These are phyloP conservation scores for Argyresthia goedartella DNA, from an alignment of 2,888 invertebrate species.

Conservation along the genomic window DNA sequence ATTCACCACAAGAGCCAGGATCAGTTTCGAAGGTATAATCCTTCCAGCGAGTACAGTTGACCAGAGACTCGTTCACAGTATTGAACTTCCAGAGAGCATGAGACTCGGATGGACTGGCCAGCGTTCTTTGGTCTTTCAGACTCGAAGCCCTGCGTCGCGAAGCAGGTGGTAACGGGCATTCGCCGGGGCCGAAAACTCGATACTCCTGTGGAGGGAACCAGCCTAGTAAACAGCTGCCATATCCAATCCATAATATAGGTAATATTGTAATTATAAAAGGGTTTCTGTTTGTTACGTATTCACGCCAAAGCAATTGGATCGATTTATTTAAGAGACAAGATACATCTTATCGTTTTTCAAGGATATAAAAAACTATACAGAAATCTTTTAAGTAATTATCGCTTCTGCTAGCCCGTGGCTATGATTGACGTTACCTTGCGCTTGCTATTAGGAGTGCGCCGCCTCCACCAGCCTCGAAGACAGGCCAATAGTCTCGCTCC, in stretches of 20 bases:
- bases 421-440: conserved; percentile 25
- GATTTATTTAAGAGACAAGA: too few species aligned
- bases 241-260: too few species aligned
- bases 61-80: conserved; percentile 49
- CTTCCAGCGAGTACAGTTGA: conserved; percentile 47
- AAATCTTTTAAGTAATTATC: too few species aligned
- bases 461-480: conserved; percentile 53
- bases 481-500: conserved; percentile 45
- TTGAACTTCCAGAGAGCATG: conserved; percentile 50
- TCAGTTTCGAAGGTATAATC: conserved; percentile 37
- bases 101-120: conserved; percentile 31
- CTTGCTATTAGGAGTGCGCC: conserved; percentile 25
- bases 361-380: too few species aligned
- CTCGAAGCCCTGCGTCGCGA: conserved; percentile 40
- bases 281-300: too few species aligned
- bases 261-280: too few species aligned
- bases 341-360: too few species aligned
- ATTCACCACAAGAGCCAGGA: conserved; percentile 15
- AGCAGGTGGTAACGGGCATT: conserved; percentile 43
- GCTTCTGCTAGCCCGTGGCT: too few species aligned
- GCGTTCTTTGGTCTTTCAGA: conserved; percentile 20
- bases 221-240: too few species aligned
- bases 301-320: too few species aligned
- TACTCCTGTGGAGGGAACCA: conserved; percentile 22
- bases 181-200: conserved; percentile 25